phyloP scores from a whole-genome alignment of 2,797 vertebrate genomes.

The Nannoperca obscura region DNA sequence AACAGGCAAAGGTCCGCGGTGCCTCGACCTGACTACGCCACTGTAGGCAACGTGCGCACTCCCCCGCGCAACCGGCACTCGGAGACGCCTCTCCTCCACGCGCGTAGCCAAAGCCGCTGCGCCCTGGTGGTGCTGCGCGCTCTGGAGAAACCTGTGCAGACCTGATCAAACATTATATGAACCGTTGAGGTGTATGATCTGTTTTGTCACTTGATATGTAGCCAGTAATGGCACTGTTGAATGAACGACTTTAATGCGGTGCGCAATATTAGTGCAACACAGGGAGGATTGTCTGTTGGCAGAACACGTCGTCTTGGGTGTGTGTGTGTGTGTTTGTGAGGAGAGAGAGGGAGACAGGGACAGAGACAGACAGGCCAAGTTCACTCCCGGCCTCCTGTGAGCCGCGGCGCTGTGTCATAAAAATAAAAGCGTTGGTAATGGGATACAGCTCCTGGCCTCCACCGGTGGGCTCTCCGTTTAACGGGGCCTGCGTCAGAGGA shows the following conservation, averaged over 20 bases:
- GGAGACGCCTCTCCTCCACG: slow-evolving; percentile 38
- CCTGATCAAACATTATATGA: neutral
- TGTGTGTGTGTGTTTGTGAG: neutral
- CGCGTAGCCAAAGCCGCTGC: slow-evolving; percentile 25
- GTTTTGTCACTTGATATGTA: neutral
- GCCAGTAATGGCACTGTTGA: neutral
- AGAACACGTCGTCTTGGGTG: slow-evolving; percentile 58
- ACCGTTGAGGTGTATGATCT: neutral
- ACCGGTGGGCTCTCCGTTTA: slow-evolving; percentile 68
- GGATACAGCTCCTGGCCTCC: slow-evolving; percentile 75
- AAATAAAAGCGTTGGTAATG: slow-evolving; percentile 81
- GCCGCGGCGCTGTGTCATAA: slow-evolving; percentile 70
- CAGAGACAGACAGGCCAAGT: slow-evolving; percentile 63
- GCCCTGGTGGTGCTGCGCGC: slow-evolving; percentile 5
- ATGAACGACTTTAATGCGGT: neutral
- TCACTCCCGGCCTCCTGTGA: slow-evolving; percentile 58
- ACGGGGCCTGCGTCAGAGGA: slow-evolving; percentile 60
- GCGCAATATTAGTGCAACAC: slow-evolving; percentile 23
- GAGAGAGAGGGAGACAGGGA: neutral
- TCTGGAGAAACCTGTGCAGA: neutral
- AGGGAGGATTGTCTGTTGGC: slow-evolving; percentile 57
- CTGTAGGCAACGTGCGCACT: slow-evolving; percentile 56
- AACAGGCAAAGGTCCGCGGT: slow-evolving; percentile 24
- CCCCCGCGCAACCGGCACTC: slow-evolving; percentile 12
- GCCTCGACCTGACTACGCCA: slow-evolving; percentile 60